Conservation (phyloP, 2,113 vertebrate genomes). For the Turnix velox region DNA sequence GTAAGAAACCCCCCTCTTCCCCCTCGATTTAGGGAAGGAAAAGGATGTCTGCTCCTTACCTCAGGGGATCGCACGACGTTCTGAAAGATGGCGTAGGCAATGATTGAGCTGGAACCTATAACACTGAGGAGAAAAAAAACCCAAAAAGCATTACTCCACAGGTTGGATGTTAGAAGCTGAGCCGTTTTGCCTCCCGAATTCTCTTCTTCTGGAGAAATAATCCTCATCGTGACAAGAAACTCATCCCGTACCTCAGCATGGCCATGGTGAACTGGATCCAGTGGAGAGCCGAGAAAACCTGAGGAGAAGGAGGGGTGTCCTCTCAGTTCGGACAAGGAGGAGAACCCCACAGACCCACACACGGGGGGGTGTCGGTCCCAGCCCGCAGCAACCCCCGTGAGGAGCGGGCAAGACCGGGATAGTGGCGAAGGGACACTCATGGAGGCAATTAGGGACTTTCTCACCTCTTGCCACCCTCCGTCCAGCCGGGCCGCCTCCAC, state of each 20-base stretch:
- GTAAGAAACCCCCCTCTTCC: not conserved
- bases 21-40: not conserved
- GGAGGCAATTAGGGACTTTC: not conserved
- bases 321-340: not conserved
- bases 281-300: conserved; percentile 67
- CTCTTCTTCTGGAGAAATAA: not conserved
- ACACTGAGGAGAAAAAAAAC: conserved; percentile 67
- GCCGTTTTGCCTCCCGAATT: too few relatives aligned
- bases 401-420: not conserved
- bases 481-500: not conserved
- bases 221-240: rapidly evolving
- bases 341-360: too few relatives aligned
- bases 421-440: not conserved
- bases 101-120: conserved; percentile 76
- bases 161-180: too few relatives aligned
- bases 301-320: not conserved
- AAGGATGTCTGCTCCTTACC: conserved; percentile 56
- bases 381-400: not conserved
- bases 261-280: conserved; percentile 78
- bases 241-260: conserved; percentile 65
- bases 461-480: conserved; percentile 41
- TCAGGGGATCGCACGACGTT: conserved; percentile 64
- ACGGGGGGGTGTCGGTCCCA: too few relatives aligned
- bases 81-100: conserved; percentile 72
- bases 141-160: too few relatives aligned